phyloP scores from a whole-genome alignment of 1,140 invertebrate genomes.

The Anastrepha obliqua region DNA sequence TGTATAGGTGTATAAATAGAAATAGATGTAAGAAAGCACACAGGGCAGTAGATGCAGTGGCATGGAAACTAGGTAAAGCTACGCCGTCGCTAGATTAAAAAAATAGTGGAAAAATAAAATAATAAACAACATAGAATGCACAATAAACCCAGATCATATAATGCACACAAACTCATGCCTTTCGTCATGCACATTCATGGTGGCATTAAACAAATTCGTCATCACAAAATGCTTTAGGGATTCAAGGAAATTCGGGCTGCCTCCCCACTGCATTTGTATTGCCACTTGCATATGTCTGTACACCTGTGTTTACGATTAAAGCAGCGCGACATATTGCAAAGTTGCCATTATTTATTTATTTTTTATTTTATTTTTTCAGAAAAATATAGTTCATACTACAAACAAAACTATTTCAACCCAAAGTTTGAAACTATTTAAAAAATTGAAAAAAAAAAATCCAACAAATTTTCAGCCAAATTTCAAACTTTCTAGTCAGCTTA shows the following conservation, averaged over 20 bases:
- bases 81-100: too few species aligned
- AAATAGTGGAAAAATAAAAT: neutral
- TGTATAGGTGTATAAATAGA: neutral
- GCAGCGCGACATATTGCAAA: too few species aligned
- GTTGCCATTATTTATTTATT: too few species aligned
- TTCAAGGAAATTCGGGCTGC: constrained; percentile 10
- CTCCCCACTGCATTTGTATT: neutral
- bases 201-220: constrained; percentile 10
- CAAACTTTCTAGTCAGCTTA: too few species aligned
- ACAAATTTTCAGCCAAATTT: too few species aligned
- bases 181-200: constrained; percentile 4
- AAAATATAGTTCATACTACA: too few species aligned
- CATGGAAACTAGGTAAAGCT: neutral
- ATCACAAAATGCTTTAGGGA: constrained; percentile 26
- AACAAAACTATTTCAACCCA: too few species aligned
- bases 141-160: neutral
- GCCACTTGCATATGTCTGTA: too few species aligned
- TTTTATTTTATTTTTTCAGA: too few species aligned
- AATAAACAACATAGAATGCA: neutral
- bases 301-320: too few species aligned
- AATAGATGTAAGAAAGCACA: neutral
- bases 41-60: constrained; percentile 28
- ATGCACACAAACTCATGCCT: neutral
- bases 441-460: too few species aligned
- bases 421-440: too few species aligned